A percentile compares a stretch with the other conserved stretches of the same genome.
Conservation (phyloP, 2,113 vertebrate species). For the Psittacula cyanocephala region DNA sequence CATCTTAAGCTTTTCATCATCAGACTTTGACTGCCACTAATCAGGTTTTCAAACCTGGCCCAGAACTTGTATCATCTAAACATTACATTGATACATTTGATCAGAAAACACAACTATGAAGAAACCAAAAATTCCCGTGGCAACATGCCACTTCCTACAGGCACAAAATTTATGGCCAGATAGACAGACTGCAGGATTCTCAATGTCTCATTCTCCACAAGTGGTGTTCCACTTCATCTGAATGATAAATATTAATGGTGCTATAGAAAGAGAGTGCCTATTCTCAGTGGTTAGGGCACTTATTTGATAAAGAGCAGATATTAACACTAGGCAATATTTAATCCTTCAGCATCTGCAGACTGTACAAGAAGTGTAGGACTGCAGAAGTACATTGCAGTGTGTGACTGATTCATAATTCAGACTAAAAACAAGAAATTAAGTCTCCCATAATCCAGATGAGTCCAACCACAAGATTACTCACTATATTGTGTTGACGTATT, state of each 20-base stretch:
- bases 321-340: neutral
- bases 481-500: neutral
- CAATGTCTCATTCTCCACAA: neutral
- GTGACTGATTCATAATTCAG: neutral
- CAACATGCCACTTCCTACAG: neutral
- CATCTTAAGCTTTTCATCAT: neutral
- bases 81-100: neutral
- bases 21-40: neutral
- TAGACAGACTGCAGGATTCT: rapidly evolving
- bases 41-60: rapidly evolving
- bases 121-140: neutral
- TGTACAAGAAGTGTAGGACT: no score
- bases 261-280: neutral
- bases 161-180: neutral
- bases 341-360: neutral
- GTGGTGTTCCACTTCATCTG: neutral
- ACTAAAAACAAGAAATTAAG: neutral
- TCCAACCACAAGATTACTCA: neutral
- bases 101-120: neutral
- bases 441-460: neutral
- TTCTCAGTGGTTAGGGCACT: neutral
- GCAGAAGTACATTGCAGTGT: neutral
- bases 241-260: neutral
- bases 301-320: neutral
- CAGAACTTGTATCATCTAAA: neutral